Evolutionary conservation across 2,888 invertebrate species (phyloP), one percentile per base, ranked within the genome.

Genomic region (Drosophila longiperda): DNA sequence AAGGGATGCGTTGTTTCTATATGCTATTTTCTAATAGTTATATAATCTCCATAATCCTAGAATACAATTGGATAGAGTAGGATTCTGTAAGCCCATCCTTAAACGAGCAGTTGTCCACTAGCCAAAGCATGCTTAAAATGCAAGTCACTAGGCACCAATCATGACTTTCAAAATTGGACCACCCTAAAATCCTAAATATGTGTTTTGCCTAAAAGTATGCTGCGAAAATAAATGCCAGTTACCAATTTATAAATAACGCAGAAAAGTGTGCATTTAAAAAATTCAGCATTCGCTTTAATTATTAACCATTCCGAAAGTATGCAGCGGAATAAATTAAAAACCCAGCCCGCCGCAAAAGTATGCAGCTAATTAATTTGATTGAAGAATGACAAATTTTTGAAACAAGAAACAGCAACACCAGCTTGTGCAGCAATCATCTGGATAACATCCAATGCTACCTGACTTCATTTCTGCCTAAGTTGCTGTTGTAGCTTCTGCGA

Each of bases 401-500:
- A 12, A 17, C 26, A 50, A 17, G 5, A 29, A 45, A 15, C 20
- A 15, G 48, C 29, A 36, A 60, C 33, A 8, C 6, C n/a, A 36
- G 36, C 36, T 12, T n/a, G 26, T 3, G 23, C 11, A 11, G 23
- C 20, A 23, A 23, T 20, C 12, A 52, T 23, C 6, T 15, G 45
- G 33, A 38, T 12, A 52, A 23, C 42, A 38, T 29, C 12, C 2
- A 29, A 9, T 34, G 17, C 23, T 3, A 17, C 26, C 26, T n/a
- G 23, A 34, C 20, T 15, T 26, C 15, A 7, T 32, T 15, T 49
- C 17, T 34, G 12, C 7, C 38, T 45, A 12, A 53, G 20, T 50
- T 34, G 2, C 4, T 33, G 20, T 9, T 34, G 36, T 1, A 52
- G 23, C 23, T 7, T 33, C 78, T 75, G 58, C 26, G 59, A 50